Conservation (phyloP, 2,113 vertebrate species). For the Zosterops pallidus region DNA sequence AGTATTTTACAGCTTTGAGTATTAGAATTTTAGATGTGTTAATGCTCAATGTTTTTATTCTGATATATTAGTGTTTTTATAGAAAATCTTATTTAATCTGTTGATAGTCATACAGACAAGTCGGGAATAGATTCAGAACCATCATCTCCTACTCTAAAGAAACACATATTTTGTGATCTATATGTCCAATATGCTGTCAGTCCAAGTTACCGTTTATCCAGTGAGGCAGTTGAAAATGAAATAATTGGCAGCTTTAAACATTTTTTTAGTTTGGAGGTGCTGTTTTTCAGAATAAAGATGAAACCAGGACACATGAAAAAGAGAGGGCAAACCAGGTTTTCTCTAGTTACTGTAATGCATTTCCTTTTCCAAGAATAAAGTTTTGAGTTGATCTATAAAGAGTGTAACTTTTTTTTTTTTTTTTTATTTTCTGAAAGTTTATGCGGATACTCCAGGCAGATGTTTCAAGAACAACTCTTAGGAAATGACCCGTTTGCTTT, state of each 20-base stretch:
- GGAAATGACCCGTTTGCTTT: no score
- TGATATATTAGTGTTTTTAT: neutral
- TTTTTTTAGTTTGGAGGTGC: neutral
- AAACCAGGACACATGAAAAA: neutral
- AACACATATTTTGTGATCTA: rapidly evolving
- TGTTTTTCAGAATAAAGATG: neutral
- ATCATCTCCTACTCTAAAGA: neutral
- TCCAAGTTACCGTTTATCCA: neutral
- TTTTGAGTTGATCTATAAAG: neutral
- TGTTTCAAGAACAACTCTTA: neutral
- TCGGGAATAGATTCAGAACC: neutral
- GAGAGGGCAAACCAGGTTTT: rapidly evolving
- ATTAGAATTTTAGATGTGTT: neutral
- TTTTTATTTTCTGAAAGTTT: no score
- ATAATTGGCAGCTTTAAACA: neutral
- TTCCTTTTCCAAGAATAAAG: neutral
- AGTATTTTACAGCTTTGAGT: neutral
- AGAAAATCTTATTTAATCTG: neutral
- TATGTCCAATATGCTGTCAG: neutral
- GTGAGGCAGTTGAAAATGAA: neutral
- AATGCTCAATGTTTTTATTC: neutral
- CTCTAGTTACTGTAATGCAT: neutral
- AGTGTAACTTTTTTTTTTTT: neutral
- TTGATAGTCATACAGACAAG: neutral
- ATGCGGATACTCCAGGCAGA: neutral